phyloP scores from a whole-genome alignment of 2,113 vertebrate genomes.

The Ancistrus triradiatus region DNA sequence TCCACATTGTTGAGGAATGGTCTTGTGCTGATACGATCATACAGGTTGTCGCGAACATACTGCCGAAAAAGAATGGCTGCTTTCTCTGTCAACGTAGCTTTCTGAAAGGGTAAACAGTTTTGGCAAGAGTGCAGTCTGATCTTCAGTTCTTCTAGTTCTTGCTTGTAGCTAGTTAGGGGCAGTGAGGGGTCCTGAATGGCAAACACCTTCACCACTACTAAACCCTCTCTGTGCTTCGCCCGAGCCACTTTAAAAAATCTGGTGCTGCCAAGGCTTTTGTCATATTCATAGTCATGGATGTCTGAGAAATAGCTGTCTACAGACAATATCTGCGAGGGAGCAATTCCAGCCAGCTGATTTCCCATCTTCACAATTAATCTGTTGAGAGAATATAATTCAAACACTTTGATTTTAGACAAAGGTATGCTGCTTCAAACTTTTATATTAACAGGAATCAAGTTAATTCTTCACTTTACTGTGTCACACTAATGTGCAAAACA shows the following conservation, averaged over 20 bases:
- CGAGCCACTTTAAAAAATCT: constrained; percentile 97
- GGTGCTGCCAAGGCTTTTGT: constrained; percentile 93
- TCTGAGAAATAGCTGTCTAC: constrained; percentile 98
- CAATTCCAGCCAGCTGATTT: constrained; percentile 95
- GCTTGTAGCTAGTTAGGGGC: constrained; percentile 90
- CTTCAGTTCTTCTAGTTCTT: constrained; percentile 95
- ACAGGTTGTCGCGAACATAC: constrained; percentile 93
- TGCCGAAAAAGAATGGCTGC: constrained; percentile 92
- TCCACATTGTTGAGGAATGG: constrained; percentile 94
- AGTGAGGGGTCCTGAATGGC: constrained; percentile 94
- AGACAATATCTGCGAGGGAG: constrained; percentile 95
- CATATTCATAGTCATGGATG: constrained; percentile 93
- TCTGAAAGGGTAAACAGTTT: constrained; percentile 95
- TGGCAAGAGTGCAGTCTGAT: constrained; percentile 87
- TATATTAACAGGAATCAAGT: neutral
- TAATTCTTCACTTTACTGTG: too few species aligned
- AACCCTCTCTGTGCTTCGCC: constrained; percentile 89
- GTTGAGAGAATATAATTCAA: neutral
- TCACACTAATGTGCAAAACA: too few species aligned
- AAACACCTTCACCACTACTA: constrained; percentile 97
- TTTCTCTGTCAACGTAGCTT: constrained; percentile 85
- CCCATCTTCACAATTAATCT: constrained; percentile 71
- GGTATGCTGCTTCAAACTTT: neutral
- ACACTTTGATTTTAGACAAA: neutral
- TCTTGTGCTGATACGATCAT: constrained; percentile 92